These are phyloP conservation scores for Exaiptasia diaphana DNA, from an alignment of 64 coral and sea anemone species.

Conservation along the genomic window DNA sequence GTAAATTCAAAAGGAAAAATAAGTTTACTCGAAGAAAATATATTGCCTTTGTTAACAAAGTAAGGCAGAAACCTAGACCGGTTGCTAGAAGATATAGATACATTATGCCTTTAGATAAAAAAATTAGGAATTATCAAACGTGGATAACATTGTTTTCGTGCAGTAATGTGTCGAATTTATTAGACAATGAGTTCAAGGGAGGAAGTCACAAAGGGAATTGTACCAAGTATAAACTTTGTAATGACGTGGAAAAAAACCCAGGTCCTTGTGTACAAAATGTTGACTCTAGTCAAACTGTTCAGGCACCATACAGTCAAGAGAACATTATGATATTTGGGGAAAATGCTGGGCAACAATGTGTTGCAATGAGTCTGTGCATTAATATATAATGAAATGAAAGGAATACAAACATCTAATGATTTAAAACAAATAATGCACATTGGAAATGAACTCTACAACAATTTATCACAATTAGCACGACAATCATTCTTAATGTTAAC, in stretches of 20 bases:
- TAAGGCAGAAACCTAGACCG: background rate
- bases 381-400: background rate
- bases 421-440: constrained; percentile 14
- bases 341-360: background rate
- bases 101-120: background rate
- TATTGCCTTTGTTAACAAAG: background rate
- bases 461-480: constrained; percentile 14
- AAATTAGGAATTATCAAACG: too few species aligned
- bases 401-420: constrained; percentile 3
- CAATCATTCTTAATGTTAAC: background rate
- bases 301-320: background rate
- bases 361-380: background rate
- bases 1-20: constrained; percentile 2
- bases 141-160: constrained; percentile 24
- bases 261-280: background rate
- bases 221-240: background rate
- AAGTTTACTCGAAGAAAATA: too few species aligned
- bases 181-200: background rate
- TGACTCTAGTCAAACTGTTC: background rate
- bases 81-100: background rate
- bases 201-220: background rate
- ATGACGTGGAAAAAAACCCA: too few species aligned
- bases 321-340: background rate
- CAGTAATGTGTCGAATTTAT: background rate
- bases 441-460: constrained; percentile 4